Evolutionary conservation across 1,140 invertebrate species (phyloP).

Genomic region (Drosophila bocqueti): DNA sequence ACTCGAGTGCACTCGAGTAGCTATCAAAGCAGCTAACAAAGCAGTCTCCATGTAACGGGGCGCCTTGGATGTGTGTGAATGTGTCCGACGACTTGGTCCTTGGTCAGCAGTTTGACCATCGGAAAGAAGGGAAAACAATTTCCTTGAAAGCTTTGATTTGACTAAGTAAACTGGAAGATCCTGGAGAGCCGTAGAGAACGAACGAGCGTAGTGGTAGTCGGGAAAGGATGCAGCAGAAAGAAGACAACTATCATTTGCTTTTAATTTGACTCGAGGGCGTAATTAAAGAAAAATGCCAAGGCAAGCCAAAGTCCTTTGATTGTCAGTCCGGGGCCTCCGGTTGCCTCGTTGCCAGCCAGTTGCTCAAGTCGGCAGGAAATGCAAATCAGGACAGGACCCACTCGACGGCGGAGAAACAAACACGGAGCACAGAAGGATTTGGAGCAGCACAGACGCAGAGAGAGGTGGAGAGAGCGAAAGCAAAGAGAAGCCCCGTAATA

Average conservation of each 20-base stretch:
- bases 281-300: constrained; percentile 81
- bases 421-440: constrained; percentile 46
- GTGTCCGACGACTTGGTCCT: constrained; percentile 17
- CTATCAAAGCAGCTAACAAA: constrained; percentile 50
- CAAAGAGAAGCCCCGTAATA: constrained; percentile 38
- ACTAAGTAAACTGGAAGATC: constrained; percentile 77
- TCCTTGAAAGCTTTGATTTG: constrained; percentile 81
- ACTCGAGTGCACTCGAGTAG: constrained; percentile 43
- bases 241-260: constrained; percentile 74
- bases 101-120: constrained; percentile 48
- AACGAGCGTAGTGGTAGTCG: background rate
- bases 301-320: constrained; percentile 77
- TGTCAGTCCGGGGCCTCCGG: constrained; percentile 48
- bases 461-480: constrained; percentile 1
- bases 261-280: constrained; percentile 80
- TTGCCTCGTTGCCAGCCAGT: constrained; percentile 6
- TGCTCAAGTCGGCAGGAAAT: constrained; percentile 45
- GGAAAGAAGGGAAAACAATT: constrained; percentile 69
- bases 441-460: background rate
- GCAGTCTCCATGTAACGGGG: constrained; percentile 30
- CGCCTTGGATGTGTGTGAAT: constrained; percentile 12
- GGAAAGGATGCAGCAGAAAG: constrained; percentile 31
- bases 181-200: constrained; percentile 43
- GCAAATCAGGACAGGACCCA: constrained; percentile 55
- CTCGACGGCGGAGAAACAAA: constrained; percentile 39